These are phyloP conservation scores for Calephelis virginiensis DNA, from an alignment of 1,140 invertebrate genomes.

Conservation along the genomic window DNA sequence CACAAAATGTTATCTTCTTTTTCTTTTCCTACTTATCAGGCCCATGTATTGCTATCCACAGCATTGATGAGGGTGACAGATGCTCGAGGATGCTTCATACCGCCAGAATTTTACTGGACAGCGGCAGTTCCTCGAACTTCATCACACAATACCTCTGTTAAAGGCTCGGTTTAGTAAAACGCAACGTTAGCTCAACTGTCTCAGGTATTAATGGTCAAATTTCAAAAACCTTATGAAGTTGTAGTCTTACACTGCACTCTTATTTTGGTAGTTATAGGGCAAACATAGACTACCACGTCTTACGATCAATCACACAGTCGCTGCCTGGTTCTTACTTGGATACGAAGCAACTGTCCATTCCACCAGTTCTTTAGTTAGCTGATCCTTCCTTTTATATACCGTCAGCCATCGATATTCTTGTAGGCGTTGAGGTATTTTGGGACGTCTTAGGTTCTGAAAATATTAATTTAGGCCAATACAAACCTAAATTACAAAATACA, in stretches of 20 bases:
- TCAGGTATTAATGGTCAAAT: slow-evolving; percentile 21
- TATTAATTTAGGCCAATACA: too few species aligned
- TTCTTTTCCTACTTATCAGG: slow-evolving; percentile 10
- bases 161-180: slow-evolving; percentile 29
- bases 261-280: too few species aligned
- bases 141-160: slow-evolving; percentile 29
- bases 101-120: slow-evolving; percentile 33
- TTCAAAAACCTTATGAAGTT: slow-evolving; percentile 19
- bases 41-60: slow-evolving; percentile 33
- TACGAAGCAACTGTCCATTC: too few species aligned
- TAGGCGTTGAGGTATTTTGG: too few species aligned
- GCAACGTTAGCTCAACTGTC: slow-evolving; percentile 23
- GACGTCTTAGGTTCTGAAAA: too few species aligned
- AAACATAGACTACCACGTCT: too few species aligned
- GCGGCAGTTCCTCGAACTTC: slow-evolving; percentile 35
- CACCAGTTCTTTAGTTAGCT: too few species aligned
- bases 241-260: slow-evolving; percentile 1
- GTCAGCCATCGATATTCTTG: too few species aligned
- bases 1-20: slow-evolving; percentile 19
- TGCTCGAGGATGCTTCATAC: slow-evolving; percentile 21
- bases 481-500: too few species aligned
- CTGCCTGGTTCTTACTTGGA: too few species aligned
- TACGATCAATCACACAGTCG: too few species aligned
- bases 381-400: too few species aligned
- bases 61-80: slow-evolving; percentile 33